A percentile compares a stretch with the other conserved stretches of the same genome.
These are phyloP conservation scores for Takifugu ocellatus DNA, from an alignment of 2,797 vertebrate species.

Conservation along the genomic window DNA sequence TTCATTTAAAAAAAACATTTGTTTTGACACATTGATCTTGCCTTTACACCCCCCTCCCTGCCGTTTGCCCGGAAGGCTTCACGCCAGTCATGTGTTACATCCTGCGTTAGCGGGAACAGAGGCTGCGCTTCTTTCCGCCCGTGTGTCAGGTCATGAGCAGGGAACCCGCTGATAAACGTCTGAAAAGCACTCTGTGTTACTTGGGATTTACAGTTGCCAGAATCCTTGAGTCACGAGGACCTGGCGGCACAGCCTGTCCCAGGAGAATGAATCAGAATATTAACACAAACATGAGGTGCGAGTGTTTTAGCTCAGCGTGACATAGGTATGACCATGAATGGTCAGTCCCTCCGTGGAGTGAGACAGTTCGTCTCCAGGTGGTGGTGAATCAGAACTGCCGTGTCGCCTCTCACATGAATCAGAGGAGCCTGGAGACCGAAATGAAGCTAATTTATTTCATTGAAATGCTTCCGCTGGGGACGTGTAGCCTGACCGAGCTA, in stretches of 20 bases:
- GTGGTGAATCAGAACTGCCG: conserved; percentile 32
- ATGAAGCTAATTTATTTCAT: too few species aligned
- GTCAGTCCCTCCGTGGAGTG: conserved; percentile 38
- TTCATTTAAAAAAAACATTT: too few species aligned
- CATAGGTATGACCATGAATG: conserved; percentile 58
- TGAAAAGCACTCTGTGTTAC: conserved; percentile 55
- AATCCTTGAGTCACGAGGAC: conserved; percentile 60
- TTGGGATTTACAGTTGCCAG: conserved; percentile 49
- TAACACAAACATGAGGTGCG: conserved; percentile 35
- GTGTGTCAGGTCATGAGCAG: conserved; percentile 36
- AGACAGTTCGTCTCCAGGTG: conserved; percentile 51
- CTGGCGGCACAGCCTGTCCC: conserved; percentile 16
- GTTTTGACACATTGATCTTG: too few species aligned
- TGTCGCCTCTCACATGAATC: conserved; percentile 55
- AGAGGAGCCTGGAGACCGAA: too few species aligned
- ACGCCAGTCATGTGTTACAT: conserved; percentile 45
- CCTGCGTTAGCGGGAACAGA: conserved; percentile 37
- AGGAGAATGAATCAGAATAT: conserved; percentile 58
- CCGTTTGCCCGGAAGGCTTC: conserved; percentile 10
- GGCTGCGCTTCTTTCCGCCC: conserved; percentile 26
- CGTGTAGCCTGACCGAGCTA: too few species aligned
- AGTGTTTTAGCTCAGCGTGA: conserved; percentile 38
- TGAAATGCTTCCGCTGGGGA: too few species aligned
- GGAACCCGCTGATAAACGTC: conserved; percentile 41
- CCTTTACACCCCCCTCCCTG: background rate